phyloP scores from a whole-genome alignment of 1,140 invertebrate species.

The Zaprionus tsacasi region DNA sequence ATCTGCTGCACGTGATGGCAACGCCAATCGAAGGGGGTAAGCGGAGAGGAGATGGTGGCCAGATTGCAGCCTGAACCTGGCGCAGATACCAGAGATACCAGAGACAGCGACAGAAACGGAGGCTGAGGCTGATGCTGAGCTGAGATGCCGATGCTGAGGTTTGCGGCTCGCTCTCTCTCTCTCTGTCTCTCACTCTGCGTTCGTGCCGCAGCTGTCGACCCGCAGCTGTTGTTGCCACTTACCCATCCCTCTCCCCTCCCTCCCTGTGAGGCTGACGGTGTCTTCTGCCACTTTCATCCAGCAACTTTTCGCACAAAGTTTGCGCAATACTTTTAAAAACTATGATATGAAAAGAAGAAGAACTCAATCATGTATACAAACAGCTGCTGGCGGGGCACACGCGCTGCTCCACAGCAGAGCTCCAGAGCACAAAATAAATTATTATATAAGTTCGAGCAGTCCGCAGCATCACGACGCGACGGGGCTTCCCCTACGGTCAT shows the following conservation, averaged over 20 bases:
- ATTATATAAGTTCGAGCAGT: slow-evolving; percentile 27
- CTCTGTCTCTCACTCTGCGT: background rate
- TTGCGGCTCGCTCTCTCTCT: background rate
- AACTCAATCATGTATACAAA: slow-evolving; percentile 54
- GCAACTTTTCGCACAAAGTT: slow-evolving; percentile 28
- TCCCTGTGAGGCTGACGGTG: background rate
- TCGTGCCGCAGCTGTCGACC: slow-evolving; percentile 11
- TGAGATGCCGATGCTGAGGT: background rate
- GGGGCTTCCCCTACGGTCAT: slow-evolving; percentile 1
- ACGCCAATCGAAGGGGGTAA: slow-evolving; percentile 19
- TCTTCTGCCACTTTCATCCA: slow-evolving; percentile 2
- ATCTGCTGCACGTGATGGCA: slow-evolving; percentile 59
- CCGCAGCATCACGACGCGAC: background rate
- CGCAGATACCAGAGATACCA: background rate
- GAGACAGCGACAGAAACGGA: background rate
- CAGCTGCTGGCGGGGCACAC: slow-evolving; percentile 30
- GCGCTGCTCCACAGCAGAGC: too few species aligned
- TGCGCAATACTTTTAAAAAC: slow-evolving; percentile 39
- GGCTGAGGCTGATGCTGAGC: background rate
- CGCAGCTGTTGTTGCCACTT: slow-evolving; percentile 4
- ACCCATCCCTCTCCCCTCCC: background rate
- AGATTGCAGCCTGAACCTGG: background rate
- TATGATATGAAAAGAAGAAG: slow-evolving; percentile 41
- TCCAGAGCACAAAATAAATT: slow-evolving; percentile 24
- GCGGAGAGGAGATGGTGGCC: background rate